Evolutionary conservation across 2,888 invertebrate species (phyloP).

Genomic region (Drosophila anceps): DNA sequence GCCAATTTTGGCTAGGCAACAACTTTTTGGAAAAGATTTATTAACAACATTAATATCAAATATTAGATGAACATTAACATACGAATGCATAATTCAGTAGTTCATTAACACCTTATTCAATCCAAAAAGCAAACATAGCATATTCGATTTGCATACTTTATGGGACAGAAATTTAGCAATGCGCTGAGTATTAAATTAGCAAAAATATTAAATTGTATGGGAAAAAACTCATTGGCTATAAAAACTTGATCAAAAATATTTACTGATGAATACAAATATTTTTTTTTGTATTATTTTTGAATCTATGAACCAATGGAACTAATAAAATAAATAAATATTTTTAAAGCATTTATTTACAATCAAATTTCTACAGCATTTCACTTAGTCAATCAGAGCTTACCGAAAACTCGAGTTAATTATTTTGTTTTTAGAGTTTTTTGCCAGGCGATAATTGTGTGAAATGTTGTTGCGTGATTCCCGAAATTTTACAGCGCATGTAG

Average conservation of each 20-base stretch:
- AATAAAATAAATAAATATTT: not conserved
- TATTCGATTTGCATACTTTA: not conserved
- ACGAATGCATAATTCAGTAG: constrained; percentile 46
- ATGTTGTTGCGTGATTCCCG: constrained; percentile 37
- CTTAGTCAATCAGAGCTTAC: not conserved
- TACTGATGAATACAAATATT: not conserved
- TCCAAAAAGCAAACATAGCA: constrained; percentile 18
- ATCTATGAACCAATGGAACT: no score
- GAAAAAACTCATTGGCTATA: not conserved
- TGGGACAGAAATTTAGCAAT: not conserved
- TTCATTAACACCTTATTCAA: constrained; percentile 26
- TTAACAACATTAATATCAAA: not conserved
- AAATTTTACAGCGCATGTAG: not conserved
- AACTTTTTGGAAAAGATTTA: not conserved
- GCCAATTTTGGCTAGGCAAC: constrained; percentile 5
- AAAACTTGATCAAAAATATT: not conserved
- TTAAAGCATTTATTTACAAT: not conserved
- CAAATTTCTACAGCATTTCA: not conserved
- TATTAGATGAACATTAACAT: not conserved
- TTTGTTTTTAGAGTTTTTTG: constrained; percentile 18
- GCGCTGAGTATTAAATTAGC: not conserved
- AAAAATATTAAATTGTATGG: not conserved
- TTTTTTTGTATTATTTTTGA: not conserved
- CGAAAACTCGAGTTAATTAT: constrained; percentile 1
- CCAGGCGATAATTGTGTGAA: constrained; percentile 50